Base-by-base conservation (phyloP, 1,140 invertebrate genomes). In the Micrasema minimum region DNA sequence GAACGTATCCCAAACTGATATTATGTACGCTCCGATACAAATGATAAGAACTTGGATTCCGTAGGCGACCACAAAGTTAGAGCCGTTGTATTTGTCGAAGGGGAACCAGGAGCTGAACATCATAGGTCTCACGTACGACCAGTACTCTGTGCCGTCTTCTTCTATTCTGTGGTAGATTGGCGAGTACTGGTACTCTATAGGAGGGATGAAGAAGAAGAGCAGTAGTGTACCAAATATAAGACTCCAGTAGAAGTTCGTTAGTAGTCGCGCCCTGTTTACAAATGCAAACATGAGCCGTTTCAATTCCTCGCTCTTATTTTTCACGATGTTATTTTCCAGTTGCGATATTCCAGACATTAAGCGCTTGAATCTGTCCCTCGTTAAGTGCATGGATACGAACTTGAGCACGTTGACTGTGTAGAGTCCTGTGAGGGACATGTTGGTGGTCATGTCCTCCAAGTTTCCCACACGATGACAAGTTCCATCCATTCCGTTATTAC, bases 51-150 rank as follows among this genome's bases (percentile, higher is more conserved):
- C 41, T 50, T 76, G 76, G 20, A 73, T 68, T 1, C 50, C 31
- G 41, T 75, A 76, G 23, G 66, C 73, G 2, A 76, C n/a, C 0
- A 69, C 0, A 64, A 75, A 75, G 50, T 73, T 65, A 1, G 61
- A 35, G 10, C 11, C 37, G 10, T 48, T 53, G 59, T 71, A 72
- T 48, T 72, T 76, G 38, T 76, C 73, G 37, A 76, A 76, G 10
- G 76, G 76, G 69, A 76, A 76, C 76, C 76, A 76, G 23, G 76
- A 76, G 48, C 76, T 76, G 64, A 75, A 76, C 20, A 76, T 71
- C 71, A 75, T 71, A 1, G 76, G 76, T 61, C 61, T 51, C 10
- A 67, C 43, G 18, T 71, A 71, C 0, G 68, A 45, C 67, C 73
- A 72, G 31, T 22, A 73, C 41, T 72, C 67, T 11, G 73, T 73